Evolutionary conservation across 2,113 vertebrate genomes (phyloP).

Genomic region (Synchiropus splendidus): DNA sequence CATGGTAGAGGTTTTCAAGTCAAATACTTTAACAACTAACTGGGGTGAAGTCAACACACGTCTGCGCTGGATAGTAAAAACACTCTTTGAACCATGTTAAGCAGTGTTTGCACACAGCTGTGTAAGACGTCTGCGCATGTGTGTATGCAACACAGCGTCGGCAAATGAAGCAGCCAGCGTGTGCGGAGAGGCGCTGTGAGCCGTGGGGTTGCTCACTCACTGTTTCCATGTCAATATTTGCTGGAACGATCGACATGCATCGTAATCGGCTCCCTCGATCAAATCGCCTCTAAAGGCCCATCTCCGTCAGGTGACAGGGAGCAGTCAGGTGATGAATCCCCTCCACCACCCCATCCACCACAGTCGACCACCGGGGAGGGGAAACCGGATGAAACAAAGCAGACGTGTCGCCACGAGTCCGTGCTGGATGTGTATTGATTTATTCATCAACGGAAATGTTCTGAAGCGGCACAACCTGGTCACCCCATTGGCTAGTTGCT

Average conservation of each 20-base stretch:
- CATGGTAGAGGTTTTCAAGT: too few relatives aligned
- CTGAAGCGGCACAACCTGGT: neutral
- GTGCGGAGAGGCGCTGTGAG: conserved; percentile 56
- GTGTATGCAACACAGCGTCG: conserved; percentile 10
- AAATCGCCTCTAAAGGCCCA: conserved; percentile 81
- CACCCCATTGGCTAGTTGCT: too few relatives aligned
- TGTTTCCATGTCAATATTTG: conserved; percentile 75
- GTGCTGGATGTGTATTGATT: conserved; percentile 97
- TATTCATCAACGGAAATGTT: conserved; percentile 88
- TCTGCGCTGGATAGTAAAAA: too few relatives aligned
- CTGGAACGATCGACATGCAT: conserved; percentile 80
- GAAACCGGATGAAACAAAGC: conserved; percentile 86
- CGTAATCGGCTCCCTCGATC: conserved; percentile 81
- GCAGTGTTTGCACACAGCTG: conserved; percentile 1
- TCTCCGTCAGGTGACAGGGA: conserved; percentile 88
- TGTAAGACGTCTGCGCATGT: conserved; percentile 7
- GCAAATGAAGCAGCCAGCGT: conserved; percentile 11
- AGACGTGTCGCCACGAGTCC: conserved; percentile 93
- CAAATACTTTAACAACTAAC: too few relatives aligned
- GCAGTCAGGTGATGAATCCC: conserved; percentile 87
- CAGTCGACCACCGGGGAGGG: conserved; percentile 70
- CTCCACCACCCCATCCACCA: conserved; percentile 53
- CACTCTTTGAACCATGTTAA: too few relatives aligned
- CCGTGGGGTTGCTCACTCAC: conserved; percentile 59
- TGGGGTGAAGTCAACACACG: too few relatives aligned